Evolutionary conservation across 2,113 vertebrate genomes (phyloP).

Genomic region (Tretioscincus oriximinensis): DNA sequence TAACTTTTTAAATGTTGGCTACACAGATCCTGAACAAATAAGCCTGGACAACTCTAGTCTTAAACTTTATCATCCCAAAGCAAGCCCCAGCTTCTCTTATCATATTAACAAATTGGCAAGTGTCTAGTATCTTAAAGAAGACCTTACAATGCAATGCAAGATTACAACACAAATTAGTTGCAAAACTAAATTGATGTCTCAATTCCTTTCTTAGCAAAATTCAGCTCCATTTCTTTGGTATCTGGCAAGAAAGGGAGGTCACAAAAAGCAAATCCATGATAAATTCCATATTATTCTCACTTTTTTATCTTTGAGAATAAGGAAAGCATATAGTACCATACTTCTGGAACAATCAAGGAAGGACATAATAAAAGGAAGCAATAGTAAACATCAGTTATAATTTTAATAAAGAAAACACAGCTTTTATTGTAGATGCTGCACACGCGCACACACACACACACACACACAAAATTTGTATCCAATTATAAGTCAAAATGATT

Average conservation of each 20-base stretch:
- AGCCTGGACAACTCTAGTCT: background rate
- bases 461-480: too few relatives aligned
- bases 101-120: background rate
- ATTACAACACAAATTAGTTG: background rate
- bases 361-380: too few relatives aligned
- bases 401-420: too few relatives aligned
- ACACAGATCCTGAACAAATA: background rate
- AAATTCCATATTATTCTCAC: background rate
- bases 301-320: background rate
- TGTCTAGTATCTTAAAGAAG: background rate
- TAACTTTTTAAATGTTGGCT: too few relatives aligned
- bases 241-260: background rate
- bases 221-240: background rate
- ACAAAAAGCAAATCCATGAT: background rate
- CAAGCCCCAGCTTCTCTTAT: background rate
- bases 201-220: conserved; percentile 3
- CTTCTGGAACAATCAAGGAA: background rate
- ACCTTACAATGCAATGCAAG: fast-evolving
- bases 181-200: background rate
- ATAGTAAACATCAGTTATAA: too few relatives aligned
- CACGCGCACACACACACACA: too few relatives aligned
- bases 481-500: too few relatives aligned
- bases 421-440: too few relatives aligned
- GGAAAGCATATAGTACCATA: background rate
- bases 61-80: background rate